Conservation (phyloP, 2,888 invertebrate genomes). For the Lycophotia porphyrea region DNA sequence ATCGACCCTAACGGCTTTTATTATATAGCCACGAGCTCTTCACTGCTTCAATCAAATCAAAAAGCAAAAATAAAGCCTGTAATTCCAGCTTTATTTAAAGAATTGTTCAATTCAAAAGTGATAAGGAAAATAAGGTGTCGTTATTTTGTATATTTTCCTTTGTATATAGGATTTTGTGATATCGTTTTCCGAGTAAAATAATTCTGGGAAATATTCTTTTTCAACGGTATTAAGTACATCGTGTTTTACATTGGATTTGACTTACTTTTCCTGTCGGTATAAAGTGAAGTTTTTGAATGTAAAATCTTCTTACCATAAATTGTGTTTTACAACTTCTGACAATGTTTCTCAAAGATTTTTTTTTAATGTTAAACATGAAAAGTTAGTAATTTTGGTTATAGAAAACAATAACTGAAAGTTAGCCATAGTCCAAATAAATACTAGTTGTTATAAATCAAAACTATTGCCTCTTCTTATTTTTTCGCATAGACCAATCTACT, state of each 20-base stretch:
- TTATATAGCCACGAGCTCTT: too few relatives aligned
- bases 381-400: background rate
- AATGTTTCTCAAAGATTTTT: background rate
- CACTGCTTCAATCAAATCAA: background rate
- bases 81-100: conserved; percentile 3
- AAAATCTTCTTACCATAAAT: background rate
- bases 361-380: background rate
- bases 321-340: background rate
- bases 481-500: conserved; percentile 55
- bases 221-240: conserved; percentile 8
- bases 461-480: conserved; percentile 5
- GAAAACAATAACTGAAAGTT: background rate
- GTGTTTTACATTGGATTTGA: conserved; percentile 22
- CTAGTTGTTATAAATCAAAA: conserved; percentile 34
- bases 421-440: background rate
- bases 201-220: conserved; percentile 33
- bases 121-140: conserved; percentile 41
- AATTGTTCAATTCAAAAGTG: conserved; percentile 32
- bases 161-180: conserved; percentile 31
- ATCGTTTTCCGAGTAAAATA: conserved; percentile 38
- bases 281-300: conserved; percentile 4
- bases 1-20: too few relatives aligned
- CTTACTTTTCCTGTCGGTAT: conserved; percentile 2
- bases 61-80: background rate
- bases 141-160: conserved; percentile 24